These are phyloP conservation scores for Carposina sasakii DNA, from an alignment of 1,140 invertebrate genomes.

Conservation along the genomic window DNA sequence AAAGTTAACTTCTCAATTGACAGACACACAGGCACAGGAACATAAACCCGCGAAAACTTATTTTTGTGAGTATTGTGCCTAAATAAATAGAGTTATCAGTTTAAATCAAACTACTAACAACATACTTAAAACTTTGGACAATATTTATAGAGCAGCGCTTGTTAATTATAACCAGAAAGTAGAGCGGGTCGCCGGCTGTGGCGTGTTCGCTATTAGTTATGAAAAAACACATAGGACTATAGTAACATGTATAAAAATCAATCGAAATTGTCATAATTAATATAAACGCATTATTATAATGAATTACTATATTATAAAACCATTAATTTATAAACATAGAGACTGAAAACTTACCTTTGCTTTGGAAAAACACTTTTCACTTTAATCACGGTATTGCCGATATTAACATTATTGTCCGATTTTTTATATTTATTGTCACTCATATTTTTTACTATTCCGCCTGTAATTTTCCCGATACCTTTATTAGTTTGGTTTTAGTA, in stretches of 20 bases:
- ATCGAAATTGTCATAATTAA: no score
- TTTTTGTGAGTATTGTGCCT: no score
- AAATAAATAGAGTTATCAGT: no score
- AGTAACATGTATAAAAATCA: no score
- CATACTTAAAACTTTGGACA: slow-evolving; percentile 7
- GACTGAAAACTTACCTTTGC: slow-evolving; percentile 43
- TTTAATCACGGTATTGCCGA: slow-evolving; percentile 50
- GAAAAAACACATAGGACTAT: no score
- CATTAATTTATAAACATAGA: slow-evolving; percentile 12
- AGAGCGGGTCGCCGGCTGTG: slow-evolving; percentile 26
- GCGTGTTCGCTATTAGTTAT: no score
- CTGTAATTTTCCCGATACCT: slow-evolving; percentile 21
- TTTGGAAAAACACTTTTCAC: slow-evolving; percentile 66
- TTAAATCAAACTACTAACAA: no score
- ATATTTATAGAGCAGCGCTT: slow-evolving; percentile 35
- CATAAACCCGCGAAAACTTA: no score
- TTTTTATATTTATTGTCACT: slow-evolving; percentile 46
- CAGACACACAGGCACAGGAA: no score
- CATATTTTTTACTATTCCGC: slow-evolving; percentile 30
- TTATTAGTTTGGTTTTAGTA: slow-evolving; percentile 37
- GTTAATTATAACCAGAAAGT: slow-evolving; percentile 53
- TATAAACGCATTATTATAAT: no score
- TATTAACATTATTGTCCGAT: slow-evolving; percentile 26
- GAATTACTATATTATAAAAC: no score
- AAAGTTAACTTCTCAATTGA: no score